Evolutionary conservation across 2,113 vertebrate genomes (phyloP), one percentile per base, ranked within the genome.

Genomic region (Acanthisitta chloris): DNA sequence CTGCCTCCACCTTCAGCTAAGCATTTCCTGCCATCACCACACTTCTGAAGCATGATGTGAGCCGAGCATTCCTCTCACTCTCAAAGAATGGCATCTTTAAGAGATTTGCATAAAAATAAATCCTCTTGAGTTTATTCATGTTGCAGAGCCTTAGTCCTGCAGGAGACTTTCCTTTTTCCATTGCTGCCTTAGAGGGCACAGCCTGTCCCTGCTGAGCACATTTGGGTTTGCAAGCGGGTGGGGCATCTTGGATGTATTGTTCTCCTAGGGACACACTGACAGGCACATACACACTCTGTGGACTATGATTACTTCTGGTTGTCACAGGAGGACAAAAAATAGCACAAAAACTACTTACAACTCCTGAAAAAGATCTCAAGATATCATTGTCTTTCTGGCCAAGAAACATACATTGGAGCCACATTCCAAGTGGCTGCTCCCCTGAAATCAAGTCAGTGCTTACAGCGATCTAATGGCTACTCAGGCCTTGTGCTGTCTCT

Each of bases 81-180:
- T 77, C 48, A 24, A 62, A 67, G 55, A 54, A 66, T 1, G 62
- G 14, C 29, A 51, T 42, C 66, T 86, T 85, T 34, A 82, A 80
- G n/a, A 72, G 33, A 45, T 72, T 12, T 90, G 33, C 62, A 76
- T 72, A 46, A 74, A 95, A 92, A 84, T 34, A 90, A 88, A 81
- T 40, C 48, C 12, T 17, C 29, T 72, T 64, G 31, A 59, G 28
- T 69, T 87, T 71, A 79, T 45, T 76, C 38, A 73, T 14, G 8
- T 49, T 71, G 31, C 4, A 5, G 34, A 92, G 31, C 26, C 45
- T 66, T 59, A 92, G 25, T 74, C 28, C 65, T 69, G 43, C 80
- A 94, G 77, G 87, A 94, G 94, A 85, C 62, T n/a, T 24, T 64
- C 40, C 8, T 18, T 92, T 85, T 95, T 73, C 45, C 62, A 88